A percentile compares a stretch with the other conserved stretches of the same genome.
Conservation (phyloP, 2,888 invertebrate genomes). For the Timandra comae region DNA sequence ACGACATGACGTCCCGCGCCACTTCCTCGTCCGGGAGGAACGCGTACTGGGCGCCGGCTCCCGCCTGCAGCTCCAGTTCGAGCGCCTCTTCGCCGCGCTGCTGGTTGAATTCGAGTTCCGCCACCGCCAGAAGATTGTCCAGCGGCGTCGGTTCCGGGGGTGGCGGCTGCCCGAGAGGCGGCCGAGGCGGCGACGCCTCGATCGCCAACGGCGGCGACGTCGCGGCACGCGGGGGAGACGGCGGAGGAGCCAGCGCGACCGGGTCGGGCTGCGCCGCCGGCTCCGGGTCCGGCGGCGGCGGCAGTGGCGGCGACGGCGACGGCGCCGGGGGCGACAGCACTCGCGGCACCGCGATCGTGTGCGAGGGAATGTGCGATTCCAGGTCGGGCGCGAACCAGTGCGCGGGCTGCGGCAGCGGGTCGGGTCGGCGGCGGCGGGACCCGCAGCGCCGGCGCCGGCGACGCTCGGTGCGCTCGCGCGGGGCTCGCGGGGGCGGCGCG, state of each 20-base stretch:
- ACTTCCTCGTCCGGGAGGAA: slow-evolving; percentile 57
- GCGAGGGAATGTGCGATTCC: slow-evolving; percentile 79
- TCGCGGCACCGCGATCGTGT: slow-evolving; percentile 76
- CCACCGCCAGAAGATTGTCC: slow-evolving; percentile 79
- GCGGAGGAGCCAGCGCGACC: slow-evolving; percentile 28
- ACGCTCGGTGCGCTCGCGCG: slow-evolving; percentile 33
- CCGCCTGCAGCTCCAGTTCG: slow-evolving; percentile 39
- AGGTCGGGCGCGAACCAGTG: slow-evolving; percentile 70
- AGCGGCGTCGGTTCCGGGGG: slow-evolving; percentile 70
- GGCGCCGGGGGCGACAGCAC: slow-evolving; percentile 27
- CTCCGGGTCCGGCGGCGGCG: slow-evolving; percentile 25
- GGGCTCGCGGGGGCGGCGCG: slow-evolving; percentile 33
- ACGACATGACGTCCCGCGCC: slow-evolving; percentile 59
- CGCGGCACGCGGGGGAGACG: slow-evolving; percentile 25
- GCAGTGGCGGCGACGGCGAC: slow-evolving; percentile 25
- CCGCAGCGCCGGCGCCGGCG: slow-evolving; percentile 27
- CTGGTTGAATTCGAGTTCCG: slow-evolving; percentile 80
- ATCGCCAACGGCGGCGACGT: slow-evolving; percentile 24
- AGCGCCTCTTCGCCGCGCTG: slow-evolving; percentile 59
- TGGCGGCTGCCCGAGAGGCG: slow-evolving; percentile 26
- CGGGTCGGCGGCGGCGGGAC: slow-evolving; percentile 26
- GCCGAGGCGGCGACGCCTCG: slow-evolving; percentile 22
- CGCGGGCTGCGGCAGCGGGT: slow-evolving; percentile 29
- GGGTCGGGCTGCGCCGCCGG: slow-evolving; percentile 28
- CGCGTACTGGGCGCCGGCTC: slow-evolving; percentile 33